Percentiles rank a stretch among this genome's conserved stretches.
Conservation (phyloP, 2,888 invertebrate genomes). For the Frankliniella intonsa region DNA sequence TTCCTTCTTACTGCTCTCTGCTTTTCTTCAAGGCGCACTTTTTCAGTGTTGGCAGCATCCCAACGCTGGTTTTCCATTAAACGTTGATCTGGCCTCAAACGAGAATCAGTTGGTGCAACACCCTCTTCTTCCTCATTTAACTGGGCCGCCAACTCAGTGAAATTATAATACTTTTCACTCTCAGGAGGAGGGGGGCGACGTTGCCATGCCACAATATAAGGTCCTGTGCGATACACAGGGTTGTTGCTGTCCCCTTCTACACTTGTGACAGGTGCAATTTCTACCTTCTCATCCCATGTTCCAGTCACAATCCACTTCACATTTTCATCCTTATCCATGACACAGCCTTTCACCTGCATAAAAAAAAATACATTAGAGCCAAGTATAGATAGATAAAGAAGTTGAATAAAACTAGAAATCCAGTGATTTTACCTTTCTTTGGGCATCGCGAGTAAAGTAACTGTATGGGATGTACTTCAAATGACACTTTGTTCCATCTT, state of each 20-base stretch:
- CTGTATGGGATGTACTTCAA: conserved; percentile 97
- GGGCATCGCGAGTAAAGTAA: conserved; percentile 95
- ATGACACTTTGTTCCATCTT: conserved; percentile 87
- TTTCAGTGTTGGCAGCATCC: conserved; percentile 86
- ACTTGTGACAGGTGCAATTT: conserved; percentile 82
- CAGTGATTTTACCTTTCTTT: conserved; percentile 60
- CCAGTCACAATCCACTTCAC: conserved; percentile 68
- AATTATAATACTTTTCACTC: conserved; percentile 79
- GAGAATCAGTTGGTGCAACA: conserved; percentile 92
- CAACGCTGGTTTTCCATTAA: conserved; percentile 93
- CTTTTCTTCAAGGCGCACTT: conserved; percentile 88
- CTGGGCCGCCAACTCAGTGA: conserved; percentile 92
- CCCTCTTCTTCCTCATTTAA: conserved; percentile 90
- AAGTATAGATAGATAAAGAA: background rate
- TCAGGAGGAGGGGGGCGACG: conserved; percentile 67
- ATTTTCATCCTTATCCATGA: conserved; percentile 54
- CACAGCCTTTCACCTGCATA: conserved; percentile 63
- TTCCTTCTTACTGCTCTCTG: conserved; percentile 75
- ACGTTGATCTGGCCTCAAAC: conserved; percentile 91
- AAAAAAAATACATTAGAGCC: conserved; percentile 27
- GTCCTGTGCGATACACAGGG: conserved; percentile 89
- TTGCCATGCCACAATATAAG: conserved; percentile 81
- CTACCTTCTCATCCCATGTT: conserved; percentile 94
- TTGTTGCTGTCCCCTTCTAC: conserved; percentile 64
- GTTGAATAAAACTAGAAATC: background rate